Percentiles rank a stretch among this genome's conserved stretches.
Conservation (phyloP, 2,888 invertebrate species). For the Gymnocheta viridis region DNA sequence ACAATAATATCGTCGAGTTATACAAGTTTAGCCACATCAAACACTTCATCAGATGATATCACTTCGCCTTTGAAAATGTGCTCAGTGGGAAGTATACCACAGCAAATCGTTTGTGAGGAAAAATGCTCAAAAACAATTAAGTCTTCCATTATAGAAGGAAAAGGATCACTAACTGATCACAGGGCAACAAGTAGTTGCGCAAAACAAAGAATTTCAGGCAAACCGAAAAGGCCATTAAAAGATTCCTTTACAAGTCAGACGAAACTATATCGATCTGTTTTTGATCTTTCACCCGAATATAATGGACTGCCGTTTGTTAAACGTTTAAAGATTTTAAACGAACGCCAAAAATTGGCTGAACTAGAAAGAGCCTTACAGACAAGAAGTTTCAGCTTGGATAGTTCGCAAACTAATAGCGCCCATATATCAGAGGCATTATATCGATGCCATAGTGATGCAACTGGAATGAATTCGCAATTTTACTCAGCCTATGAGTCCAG, state of each 20-base stretch:
- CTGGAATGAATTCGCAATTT: slow-evolving; percentile 84
- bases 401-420: slow-evolving; percentile 84
- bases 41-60: slow-evolving; percentile 77
- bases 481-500: slow-evolving; percentile 82
- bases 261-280: slow-evolving; percentile 91
- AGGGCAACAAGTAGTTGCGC: background rate
- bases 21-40: slow-evolving; percentile 76
- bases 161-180: background rate
- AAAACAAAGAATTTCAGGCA: slow-evolving; percentile 16
- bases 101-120: slow-evolving; percentile 68
- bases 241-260: slow-evolving; percentile 68
- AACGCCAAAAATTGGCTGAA: slow-evolving; percentile 92
- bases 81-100: slow-evolving; percentile 77
- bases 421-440: slow-evolving; percentile 84
- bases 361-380: slow-evolving; percentile 89
- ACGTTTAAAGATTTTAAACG: slow-evolving; percentile 93
- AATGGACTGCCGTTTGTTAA: slow-evolving; percentile 93
- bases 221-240: slow-evolving; percentile 36
- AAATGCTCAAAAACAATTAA: background rate
- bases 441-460: slow-evolving; percentile 91
- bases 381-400: slow-evolving; percentile 91
- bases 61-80: slow-evolving; percentile 75
- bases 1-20: slow-evolving; percentile 81
- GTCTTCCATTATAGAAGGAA: background rate
- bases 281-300: slow-evolving; percentile 93